These are phyloP conservation scores for Actinia tenebrosa DNA, from an alignment of 64 coral and sea anemone genomes.

Conservation along the genomic window DNA sequence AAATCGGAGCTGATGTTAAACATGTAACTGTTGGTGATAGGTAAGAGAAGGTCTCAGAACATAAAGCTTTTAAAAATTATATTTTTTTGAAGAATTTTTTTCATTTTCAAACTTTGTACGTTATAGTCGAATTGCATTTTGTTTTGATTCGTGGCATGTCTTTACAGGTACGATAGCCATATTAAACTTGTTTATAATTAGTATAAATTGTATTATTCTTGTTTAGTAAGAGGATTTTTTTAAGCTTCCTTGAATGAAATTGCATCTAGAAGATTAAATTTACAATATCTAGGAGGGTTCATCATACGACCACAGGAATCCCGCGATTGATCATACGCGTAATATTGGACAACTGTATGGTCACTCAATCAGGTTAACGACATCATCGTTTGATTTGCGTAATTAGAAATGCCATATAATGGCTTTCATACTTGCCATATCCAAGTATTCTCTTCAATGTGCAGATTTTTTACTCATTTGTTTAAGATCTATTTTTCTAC, in stretches of 20 bases:
- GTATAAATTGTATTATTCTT: background rate
- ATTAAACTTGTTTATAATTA: background rate
- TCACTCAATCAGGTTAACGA: no score
- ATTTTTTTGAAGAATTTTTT: background rate
- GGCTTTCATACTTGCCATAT: no score
- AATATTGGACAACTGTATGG: background rate
- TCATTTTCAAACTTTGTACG: background rate
- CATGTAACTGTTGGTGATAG: slow-evolving; percentile 77
- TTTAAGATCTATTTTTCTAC: no score
- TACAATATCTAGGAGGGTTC: no score
- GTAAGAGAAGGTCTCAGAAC: slow-evolving; percentile 20
- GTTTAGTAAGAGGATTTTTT: background rate
- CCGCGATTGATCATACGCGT: background rate
- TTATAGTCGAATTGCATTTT: background rate
- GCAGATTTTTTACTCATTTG: no score
- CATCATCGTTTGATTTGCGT: no score
- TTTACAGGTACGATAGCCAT: background rate
- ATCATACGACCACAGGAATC: background rate
- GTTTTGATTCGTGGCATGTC: background rate
- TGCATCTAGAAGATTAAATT: background rate
- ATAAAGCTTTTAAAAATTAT: background rate
- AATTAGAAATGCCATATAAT: no score
- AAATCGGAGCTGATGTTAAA: slow-evolving; percentile 67
- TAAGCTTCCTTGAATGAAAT: background rate
- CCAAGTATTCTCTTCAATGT: no score